Conservation (phyloP, 2,888 invertebrate genomes). For the Azorinus chamasolen region DNA sequence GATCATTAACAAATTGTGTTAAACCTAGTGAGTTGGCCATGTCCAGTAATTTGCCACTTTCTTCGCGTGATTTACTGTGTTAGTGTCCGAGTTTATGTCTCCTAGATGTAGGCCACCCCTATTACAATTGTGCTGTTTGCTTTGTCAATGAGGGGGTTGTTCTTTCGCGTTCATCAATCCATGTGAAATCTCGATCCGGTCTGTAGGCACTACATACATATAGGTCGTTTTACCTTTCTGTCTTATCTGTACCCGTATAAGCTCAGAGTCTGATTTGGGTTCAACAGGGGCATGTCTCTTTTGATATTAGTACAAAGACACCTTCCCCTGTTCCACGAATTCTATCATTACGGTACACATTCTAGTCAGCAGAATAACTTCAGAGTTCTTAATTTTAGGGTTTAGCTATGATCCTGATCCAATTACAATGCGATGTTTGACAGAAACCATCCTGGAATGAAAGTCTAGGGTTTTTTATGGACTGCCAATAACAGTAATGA, state of each 20-base stretch:
- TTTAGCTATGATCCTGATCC: conserved; percentile 39
- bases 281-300: conserved; percentile 5
- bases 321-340: conserved; percentile 30
- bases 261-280: conserved; percentile 33
- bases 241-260: conserved; percentile 29
- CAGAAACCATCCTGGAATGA: conserved; percentile 12
- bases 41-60: conserved; percentile 20
- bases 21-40: conserved; percentile 8
- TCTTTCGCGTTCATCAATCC: conserved; percentile 4
- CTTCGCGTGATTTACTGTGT: conserved; percentile 16
- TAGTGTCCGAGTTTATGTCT: conserved; percentile 14
- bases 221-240: conserved; percentile 30
- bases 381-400: conserved; percentile 31
- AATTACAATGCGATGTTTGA: conserved; percentile 26
- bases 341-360: conserved; percentile 30
- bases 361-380: conserved; percentile 26
- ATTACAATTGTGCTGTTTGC: conserved; percentile 5
- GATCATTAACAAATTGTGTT: conserved; percentile 17
- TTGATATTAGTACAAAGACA: conserved; percentile 36
- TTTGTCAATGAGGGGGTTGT: background rate
- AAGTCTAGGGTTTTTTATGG: conserved; percentile 20
- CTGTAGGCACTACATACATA: conserved; percentile 20
- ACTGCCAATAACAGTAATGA: conserved; percentile 11
- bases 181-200: conserved; percentile 3
- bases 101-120: conserved; percentile 20